Conservation (phyloP, 2,113 vertebrate genomes). For the Lepisosteus osseus region DNA sequence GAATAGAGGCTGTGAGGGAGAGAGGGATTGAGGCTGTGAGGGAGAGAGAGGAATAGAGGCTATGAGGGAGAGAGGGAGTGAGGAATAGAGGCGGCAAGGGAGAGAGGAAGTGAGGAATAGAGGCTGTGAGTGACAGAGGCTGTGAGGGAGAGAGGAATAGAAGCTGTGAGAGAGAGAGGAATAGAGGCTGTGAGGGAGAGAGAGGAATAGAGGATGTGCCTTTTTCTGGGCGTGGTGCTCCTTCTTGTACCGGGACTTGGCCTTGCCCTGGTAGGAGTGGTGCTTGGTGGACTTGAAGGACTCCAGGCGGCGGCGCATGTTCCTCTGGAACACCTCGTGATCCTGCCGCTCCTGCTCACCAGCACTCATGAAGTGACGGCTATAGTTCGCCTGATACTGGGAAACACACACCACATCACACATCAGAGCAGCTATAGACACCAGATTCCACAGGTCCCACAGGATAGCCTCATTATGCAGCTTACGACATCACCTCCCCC, state of each 20-base stretch:
- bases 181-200: background rate
- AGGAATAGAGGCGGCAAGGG: no score
- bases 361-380: conserved; percentile 90
- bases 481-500: no score
- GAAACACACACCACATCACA: background rate
- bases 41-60: no score
- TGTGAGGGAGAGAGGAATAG: no score
- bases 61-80: no score
- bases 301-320: conserved; percentile 92
- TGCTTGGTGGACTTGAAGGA: conserved; percentile 88
- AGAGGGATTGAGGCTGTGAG: no score
- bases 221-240: conserved; percentile 79
- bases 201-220: conserved; percentile 49
- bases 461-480: no score
- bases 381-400: conserved; percentile 93
- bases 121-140: no score
- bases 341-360: conserved; percentile 89
- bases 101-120: no score
- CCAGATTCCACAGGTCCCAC: no score
- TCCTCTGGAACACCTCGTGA: conserved; percentile 91
- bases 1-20: no score
- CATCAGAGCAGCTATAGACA: background rate
- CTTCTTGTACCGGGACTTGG: conserved; percentile 79
- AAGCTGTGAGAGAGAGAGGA: no score
- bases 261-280: conserved; percentile 71